Evolutionary conservation across 2,888 invertebrate species (phyloP), one percentile per base, ranked within the genome.

Genomic region (Colostygia pectinataria): DNA sequence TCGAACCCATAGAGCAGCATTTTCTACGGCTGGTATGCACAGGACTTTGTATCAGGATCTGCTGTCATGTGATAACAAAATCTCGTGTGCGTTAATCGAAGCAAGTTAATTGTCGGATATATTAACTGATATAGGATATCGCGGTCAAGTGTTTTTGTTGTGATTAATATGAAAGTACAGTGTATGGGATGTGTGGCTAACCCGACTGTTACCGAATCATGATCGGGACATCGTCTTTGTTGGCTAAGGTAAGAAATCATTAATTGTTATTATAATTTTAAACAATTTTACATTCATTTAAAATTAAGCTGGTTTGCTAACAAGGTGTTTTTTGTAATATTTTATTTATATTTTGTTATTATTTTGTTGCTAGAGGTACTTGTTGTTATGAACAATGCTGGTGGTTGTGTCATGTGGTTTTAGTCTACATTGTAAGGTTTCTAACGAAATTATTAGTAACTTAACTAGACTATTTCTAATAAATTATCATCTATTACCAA

Each of bases 11-110:
- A 36, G 24, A 36, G n/a, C 9, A 33, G 10, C 18, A 8, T 13
- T 50, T 27, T 13, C 46, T 53, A 40, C 33, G 25, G 29, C 36
- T 40, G 14, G 34, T 29, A n/a, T 34, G 45, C 34, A 40, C 52
- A 57, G 55, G 48, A 48, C 38, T 33, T 29, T 39, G 23, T 27
- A 20, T 37, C 51, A 29, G 69, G 68, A 66, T 68, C 72, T 62
- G 61, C 61, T 71, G 69, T 71, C 68, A 66, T 69, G 70, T 71
- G 70, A 74, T 72, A 74, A 74, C 65, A 67, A 70, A 74, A 68
- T 50, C 53, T 53, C 47, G 48, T 46, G 48, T 46, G 53, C 45
- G 57, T 39, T 53, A 53, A 51, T 53, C 43, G 59, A 45, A 42
- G 39, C 36, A 44, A 53, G 56, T 58, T 58, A 53, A 58, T 57